Base-by-base conservation (phyloP, 2,888 invertebrate genomes). In the Cephus sareptanus region DNA sequence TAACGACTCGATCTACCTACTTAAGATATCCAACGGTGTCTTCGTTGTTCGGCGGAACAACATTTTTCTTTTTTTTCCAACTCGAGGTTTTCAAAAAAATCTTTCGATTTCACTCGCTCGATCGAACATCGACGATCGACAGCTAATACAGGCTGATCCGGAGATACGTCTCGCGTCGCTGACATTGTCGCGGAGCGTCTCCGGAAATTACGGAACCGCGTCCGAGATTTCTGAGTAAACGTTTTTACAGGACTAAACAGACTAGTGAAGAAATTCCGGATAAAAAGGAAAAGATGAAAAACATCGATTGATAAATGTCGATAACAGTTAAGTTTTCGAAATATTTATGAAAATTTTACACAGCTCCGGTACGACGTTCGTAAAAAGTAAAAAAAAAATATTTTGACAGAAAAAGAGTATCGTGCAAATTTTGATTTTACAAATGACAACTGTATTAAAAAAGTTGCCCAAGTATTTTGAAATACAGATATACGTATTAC, bases 1-100 rank as follows among this genome's bases (percentile, higher is more conserved):
- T 79, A 77, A 77, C 81, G 79, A 80, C 79, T 81, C 80, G 78
- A 79, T 79, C 78, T 78, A 71, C 71, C 71, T 71, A 71, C 71
- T 71, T 34, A 34, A 31, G 71, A 71, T 34, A 23, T 71, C 11
- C 33, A 71, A 71, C 71, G 71, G 71, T 71, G 33, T 23, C 56
- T 56, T 56, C 56, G 56, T 56, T 56, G 56, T 23, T 56, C 23
- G 56, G 23, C 40, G 23, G 40, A 40, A 40, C 40, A 23, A 37
- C 37, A 4, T 40, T 15, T 15, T 56, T 23, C 23, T 23, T 56
- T 56, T 40, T 56, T 56, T 23, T 23, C 4, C 0, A 2, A 9
- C 23, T 56, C 2, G 23, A 56, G 23, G 9, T 23, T 56, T 56
- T 56, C 56, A 23, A 56, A 56, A 56, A 56, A 56, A 9, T 56